These are phyloP conservation scores for Hypotaenidia philippensis DNA, from an alignment of 2,797 vertebrate genomes.

Conservation along the genomic window DNA sequence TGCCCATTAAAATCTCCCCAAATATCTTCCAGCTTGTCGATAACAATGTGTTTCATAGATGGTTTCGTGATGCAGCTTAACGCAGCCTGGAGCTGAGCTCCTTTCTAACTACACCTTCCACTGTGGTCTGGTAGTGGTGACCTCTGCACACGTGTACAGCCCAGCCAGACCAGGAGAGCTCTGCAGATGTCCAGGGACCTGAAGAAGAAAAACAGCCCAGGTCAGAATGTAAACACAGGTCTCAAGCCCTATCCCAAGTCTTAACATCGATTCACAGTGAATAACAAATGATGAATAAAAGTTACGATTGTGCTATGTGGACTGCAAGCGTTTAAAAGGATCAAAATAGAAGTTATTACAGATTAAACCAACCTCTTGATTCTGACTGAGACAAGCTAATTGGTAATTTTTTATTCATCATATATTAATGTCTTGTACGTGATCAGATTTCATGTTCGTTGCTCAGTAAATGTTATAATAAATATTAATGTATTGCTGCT, in stretches of 20 bases:
- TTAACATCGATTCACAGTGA: neutral
- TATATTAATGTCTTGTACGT: neutral
- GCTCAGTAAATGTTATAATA: slow-evolving; percentile 13
- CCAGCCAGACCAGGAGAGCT: neutral
- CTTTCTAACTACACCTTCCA: neutral
- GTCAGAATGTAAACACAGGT: neutral
- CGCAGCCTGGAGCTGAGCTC: neutral
- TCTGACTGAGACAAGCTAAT: neutral
- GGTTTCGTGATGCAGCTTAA: neutral
- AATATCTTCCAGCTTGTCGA: neutral
- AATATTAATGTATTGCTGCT: slow-evolving; percentile 49
- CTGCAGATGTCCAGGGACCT: neutral
- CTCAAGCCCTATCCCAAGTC: neutral
- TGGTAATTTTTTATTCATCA: neutral
- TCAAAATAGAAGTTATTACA: neutral
- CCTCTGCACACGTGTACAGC: neutral
- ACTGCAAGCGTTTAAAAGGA: neutral
- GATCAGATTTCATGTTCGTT: neutral
- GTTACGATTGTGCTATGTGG: rapidly evolving
- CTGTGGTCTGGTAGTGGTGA: neutral
- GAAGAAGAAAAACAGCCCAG: neutral
- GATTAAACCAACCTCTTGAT: neutral
- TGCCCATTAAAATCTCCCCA: neutral
- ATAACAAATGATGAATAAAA: neutral
- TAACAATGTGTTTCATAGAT: neutral